These are phyloP conservation scores for Palaemon carinicauda DNA, from an alignment of 1,140 invertebrate species.

Conservation along the genomic window DNA sequence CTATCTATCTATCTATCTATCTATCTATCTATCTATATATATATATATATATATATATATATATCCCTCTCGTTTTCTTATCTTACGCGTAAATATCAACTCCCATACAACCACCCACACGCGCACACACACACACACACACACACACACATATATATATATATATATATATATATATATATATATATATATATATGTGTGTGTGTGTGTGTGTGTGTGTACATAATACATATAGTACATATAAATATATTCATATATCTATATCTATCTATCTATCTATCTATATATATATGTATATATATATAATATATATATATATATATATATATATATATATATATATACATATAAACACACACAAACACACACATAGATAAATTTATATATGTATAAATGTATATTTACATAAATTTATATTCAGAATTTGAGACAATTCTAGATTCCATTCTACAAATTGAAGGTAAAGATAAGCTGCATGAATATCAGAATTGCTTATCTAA, in stretches of 20 bases:
- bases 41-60: background rate
- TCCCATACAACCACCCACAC: background rate
- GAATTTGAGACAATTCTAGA: too few relatives aligned
- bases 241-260: background rate
- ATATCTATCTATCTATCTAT: background rate
- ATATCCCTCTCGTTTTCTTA: background rate
- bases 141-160: background rate
- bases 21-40: background rate
- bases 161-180: background rate
- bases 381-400: too few relatives aligned
- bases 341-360: too few relatives aligned
- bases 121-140: background rate
- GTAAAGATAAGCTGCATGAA: too few relatives aligned
- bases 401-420: too few relatives aligned
- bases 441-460: too few relatives aligned
- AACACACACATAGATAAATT: too few relatives aligned
- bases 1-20: background rate
- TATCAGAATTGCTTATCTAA: too few relatives aligned
- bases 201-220: background rate
- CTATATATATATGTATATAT: background rate
- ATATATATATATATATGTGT: background rate
- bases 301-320: too few relatives aligned
- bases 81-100: background rate
- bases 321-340: too few relatives aligned
- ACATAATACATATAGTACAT: background rate